phyloP scores from a whole-genome alignment of 2,113 vertebrate genomes.

The Myrmecophaga tridactyla region DNA sequence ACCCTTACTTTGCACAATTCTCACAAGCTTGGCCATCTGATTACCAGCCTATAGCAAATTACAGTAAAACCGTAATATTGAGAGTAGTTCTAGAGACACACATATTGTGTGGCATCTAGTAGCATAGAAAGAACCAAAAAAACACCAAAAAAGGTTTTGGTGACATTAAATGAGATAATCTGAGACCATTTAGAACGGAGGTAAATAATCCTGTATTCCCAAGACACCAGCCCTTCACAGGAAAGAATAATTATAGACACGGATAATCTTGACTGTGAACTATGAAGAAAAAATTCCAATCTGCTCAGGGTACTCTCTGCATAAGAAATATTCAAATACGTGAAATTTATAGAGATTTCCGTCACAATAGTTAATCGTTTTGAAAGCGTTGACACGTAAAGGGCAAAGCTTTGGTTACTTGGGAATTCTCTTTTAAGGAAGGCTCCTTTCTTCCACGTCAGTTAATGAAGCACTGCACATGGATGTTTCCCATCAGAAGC shows the following conservation, averaged over 20 bases:
- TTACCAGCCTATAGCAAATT: background rate
- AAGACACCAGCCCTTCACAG: background rate
- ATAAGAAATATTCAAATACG: constrained; percentile 51
- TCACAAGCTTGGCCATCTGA: background rate
- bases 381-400: constrained; percentile 57
- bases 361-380: constrained; percentile 58
- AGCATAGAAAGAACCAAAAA: background rate
- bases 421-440: constrained; percentile 38
- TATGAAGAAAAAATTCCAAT: constrained; percentile 39
- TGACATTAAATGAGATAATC: background rate
- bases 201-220: background rate
- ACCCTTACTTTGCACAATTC: background rate
- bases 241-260: constrained; percentile 22
- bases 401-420: constrained; percentile 44
- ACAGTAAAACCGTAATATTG: background rate
- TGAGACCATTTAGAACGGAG: background rate
- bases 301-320: background rate
- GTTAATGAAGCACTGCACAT: background rate
- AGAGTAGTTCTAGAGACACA: background rate
- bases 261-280: constrained; percentile 14
- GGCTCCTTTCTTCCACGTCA: constrained; percentile 33
- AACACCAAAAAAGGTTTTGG: too few species aligned
- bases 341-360: constrained; percentile 55
- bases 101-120: constrained; percentile 3
- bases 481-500: background rate